These are phyloP conservation scores for Aphelinus certus DNA, from an alignment of 1,140 invertebrate genomes.

Conservation along the genomic window DNA sequence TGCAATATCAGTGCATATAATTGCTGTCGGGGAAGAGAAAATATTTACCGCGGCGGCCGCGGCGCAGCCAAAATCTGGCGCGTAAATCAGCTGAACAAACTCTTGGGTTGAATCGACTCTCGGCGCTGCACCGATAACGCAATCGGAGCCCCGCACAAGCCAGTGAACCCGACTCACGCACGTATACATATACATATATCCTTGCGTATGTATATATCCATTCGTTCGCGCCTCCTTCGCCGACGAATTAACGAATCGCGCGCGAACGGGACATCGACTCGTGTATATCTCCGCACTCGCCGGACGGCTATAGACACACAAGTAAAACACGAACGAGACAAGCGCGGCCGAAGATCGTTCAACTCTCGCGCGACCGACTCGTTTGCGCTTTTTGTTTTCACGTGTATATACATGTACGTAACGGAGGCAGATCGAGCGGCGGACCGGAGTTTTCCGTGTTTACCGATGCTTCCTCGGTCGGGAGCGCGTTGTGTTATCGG, in stretches of 20 bases:
- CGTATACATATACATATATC: background rate
- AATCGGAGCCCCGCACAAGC: background rate
- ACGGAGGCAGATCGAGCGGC: no score
- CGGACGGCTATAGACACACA: no score
- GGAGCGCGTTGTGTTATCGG: no score
- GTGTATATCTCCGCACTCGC: no score
- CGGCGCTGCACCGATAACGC: background rate
- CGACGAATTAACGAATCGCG: background rate
- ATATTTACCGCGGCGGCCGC: constrained; percentile 3
- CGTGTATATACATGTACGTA: background rate
- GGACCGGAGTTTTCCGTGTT: no score
- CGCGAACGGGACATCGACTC: background rate
- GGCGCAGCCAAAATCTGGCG: background rate
- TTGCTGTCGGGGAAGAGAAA: background rate
- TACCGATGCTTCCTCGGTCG: no score
- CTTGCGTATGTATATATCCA: background rate
- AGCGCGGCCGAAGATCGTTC: no score
- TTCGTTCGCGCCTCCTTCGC: constrained; percentile 12
- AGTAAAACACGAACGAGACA: no score
- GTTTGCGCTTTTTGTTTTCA: background rate
- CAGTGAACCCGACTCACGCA: constrained; percentile 4
- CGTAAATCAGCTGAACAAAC: no score
- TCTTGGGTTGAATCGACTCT: background rate
- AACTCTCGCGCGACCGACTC: background rate
- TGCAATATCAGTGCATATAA: background rate